Base-by-base conservation (phyloP, 2,888 invertebrate species). In the Antitype chi region DNA sequence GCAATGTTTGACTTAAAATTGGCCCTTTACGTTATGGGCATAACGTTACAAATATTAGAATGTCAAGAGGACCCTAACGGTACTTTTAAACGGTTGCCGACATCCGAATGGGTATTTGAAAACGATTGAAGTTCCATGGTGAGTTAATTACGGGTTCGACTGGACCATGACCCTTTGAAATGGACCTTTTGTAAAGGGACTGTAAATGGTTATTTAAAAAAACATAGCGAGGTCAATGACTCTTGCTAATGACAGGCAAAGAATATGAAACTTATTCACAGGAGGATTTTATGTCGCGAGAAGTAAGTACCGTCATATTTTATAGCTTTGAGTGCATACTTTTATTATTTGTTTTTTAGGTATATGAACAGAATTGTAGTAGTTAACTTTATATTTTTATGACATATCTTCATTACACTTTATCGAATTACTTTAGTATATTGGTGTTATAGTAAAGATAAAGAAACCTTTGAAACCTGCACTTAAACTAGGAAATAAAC, bases 101-200 rank as follows among this genome's bases (percentile, higher is more conserved):
- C 87, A 85, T 78, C 82, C 85, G 74, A 88, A 88, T 81, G 82
- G 82, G 85, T 90, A 86, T 92, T 92, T 89, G 87, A 91, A 90
- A 92, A 89, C 92, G 92, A 93, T 93, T 92, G 91, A 91, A 93
- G 90, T 91, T 90, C 87, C 94, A 93, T 90, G 92, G 91, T 84
- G 94, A 93, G 94, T 94, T 96, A 96, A 96, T 96, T 95, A 95
- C 93, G 91, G 94, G 93, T 92, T 92, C 92, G 90, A 91, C 89
- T 93, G 91, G 90, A 90, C 91, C 84, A 87, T 92, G 94, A 94
- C 94, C 94, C 94, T 86, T 83, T 83, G 73, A 91, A 89, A 90
- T 86, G 90, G 88, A 85, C 88, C 90, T 91, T 93, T 93, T 92
- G 91, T 91, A 84, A 91, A 91, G 90, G 89, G 84, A 87, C 85